phyloP scores from a whole-genome alignment of 2,113 vertebrate species.

The Trogon surrucura region DNA sequence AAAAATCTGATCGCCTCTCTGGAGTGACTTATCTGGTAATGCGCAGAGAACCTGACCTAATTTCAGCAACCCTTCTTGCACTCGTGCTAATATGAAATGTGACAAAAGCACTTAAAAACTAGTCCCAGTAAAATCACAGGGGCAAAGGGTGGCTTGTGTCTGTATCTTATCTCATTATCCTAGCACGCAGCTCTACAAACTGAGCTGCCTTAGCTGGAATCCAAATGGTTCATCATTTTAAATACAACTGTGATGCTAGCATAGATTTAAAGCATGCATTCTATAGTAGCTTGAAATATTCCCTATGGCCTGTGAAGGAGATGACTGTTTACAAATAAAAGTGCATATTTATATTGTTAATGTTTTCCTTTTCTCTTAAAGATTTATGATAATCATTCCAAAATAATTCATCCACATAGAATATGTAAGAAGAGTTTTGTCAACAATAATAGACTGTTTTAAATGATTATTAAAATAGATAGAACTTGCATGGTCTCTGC shows the following conservation, averaged over 20 bases:
- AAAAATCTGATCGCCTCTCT: slow-evolving; percentile 22
- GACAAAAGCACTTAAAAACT: slow-evolving; percentile 9
- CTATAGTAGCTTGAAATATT: neutral
- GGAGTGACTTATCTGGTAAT: slow-evolving; percentile 10
- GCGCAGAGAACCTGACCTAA: neutral
- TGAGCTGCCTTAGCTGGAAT: slow-evolving; percentile 8
- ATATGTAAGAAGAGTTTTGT: neutral
- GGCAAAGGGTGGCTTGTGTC: neutral
- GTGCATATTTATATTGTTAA: neutral
- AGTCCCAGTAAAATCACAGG: neutral
- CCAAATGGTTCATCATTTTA: slow-evolving; percentile 17
- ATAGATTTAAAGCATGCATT: neutral
- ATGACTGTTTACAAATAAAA: neutral
- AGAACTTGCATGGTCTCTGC: neutral
- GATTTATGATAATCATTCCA: neutral
- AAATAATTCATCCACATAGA: neutral
- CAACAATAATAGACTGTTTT: neutral
- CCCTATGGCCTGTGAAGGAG: neutral
- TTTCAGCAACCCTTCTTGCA: neutral
- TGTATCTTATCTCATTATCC: neutral
- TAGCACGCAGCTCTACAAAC: neutral
- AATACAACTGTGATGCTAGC: neutral
- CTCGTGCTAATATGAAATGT: neutral
- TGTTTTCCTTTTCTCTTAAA: neutral
- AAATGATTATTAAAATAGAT: neutral